Evolutionary conservation across 2,113 vertebrate species (phyloP), one percentile per base, ranked within the genome.

Genomic region (Agelaius phoeniceus): DNA sequence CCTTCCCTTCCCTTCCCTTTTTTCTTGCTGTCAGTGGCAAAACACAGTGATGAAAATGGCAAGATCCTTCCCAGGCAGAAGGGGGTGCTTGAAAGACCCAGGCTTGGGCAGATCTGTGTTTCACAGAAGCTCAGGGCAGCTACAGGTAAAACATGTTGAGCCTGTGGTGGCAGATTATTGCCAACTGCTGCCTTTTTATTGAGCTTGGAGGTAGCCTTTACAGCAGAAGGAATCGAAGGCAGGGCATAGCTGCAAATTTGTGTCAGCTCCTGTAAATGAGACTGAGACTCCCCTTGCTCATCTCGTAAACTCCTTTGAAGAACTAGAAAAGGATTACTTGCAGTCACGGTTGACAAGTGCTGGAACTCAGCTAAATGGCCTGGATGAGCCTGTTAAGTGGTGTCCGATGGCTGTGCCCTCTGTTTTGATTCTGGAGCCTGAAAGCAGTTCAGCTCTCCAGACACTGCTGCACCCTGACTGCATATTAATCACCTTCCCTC

Each of bases 241-340:
- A 86, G 39, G 33, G 57, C 82, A 77, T 39, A 68, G 72, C 84
- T 93, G 68, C 89, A 87, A 87, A 94, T 89, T 89, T 91, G 73
- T 91, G 84, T 91, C 80, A 93, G 26, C 57, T 78, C 76, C 80
- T 90, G 65, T 73, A 77, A 78, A 95, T 52, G 74, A 88, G 67
- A 46, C 58, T 52, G 71, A 94, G 69, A n/a, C 57, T 86, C 46
- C 30, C 49, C 49, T 72, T 59, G 69, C 57, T 84, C 76, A 61
- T 90, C 91, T 92, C 22, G 6, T 55, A 78, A 93, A 84, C 48
- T 77, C 48, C 58, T 75, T 46, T 41, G 76, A 93, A 94, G 79
- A 90, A 61, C 76, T 72, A 77, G 76, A 19, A 74, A 74, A 89
- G 68, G 65, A 92, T 90, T 92, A 44, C 57, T 89, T 93, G 74